Conservation (phyloP, 1,140 invertebrate species). For the Cherax quadricarinatus region DNA sequence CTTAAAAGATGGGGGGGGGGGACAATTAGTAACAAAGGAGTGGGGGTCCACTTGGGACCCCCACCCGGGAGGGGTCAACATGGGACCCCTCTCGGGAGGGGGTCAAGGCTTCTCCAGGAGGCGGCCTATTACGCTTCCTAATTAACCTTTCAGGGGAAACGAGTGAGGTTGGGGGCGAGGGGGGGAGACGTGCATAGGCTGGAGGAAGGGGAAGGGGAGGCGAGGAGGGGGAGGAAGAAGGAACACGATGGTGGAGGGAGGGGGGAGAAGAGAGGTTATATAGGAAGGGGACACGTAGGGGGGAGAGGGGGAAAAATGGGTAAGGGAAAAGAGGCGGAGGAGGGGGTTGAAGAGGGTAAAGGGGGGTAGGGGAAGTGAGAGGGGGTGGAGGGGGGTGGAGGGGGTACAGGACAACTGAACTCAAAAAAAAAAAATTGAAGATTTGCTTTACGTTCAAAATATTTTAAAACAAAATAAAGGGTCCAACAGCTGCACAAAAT, state of each 20-base stretch:
- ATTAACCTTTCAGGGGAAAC: conserved; percentile 31
- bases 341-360: neutral
- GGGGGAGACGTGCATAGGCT: neutral
- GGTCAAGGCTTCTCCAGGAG: neutral
- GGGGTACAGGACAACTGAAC: neutral
- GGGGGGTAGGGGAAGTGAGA: neutral
- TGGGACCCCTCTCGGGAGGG: neutral
- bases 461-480: too few relatives aligned
- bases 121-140: conserved; percentile 33
- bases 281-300: too few relatives aligned
- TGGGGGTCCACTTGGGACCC: neutral
- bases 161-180: neutral
- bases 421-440: neutral
- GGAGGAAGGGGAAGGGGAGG: too few relatives aligned
- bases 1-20: neutral
- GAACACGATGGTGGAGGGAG: too few relatives aligned
- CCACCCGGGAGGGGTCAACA: neutral
- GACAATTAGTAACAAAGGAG: conserved; percentile 33
- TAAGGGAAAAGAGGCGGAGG: too few relatives aligned
- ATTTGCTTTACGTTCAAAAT: too few relatives aligned
- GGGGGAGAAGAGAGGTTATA: too few relatives aligned
- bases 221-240: too few relatives aligned
- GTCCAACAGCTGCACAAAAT: too few relatives aligned
- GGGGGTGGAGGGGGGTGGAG: neutral
- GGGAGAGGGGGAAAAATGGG: too few relatives aligned